Percentiles rank a stretch among this genome's conserved stretches.
Conservation (phyloP, 2,113 vertebrate genomes). For the Kryptolebias marmoratus region DNA sequence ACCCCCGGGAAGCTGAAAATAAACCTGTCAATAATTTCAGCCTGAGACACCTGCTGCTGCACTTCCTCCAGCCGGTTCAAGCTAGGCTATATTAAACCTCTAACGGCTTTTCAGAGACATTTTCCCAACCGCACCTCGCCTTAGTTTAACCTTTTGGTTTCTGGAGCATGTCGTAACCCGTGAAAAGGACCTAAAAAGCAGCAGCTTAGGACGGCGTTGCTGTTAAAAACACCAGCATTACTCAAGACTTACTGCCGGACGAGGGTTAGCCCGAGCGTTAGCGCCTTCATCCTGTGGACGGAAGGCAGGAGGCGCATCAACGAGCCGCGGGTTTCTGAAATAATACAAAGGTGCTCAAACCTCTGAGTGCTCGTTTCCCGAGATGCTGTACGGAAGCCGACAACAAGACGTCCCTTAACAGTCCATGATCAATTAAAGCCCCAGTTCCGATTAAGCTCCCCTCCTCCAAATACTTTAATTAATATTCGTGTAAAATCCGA, state of each 20-base stretch:
- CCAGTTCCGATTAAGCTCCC: too few relatives aligned
- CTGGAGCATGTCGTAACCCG: background rate
- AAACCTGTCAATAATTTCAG: background rate
- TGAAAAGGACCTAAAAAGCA: background rate
- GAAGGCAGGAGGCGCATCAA: background rate
- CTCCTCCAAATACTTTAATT: too few relatives aligned
- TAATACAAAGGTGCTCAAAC: background rate
- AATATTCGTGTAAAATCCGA: too few relatives aligned
- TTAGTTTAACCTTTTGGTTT: too few relatives aligned
- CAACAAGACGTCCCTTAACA: too few relatives aligned
- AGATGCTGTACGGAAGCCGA: too few relatives aligned
- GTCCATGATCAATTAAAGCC: too few relatives aligned
- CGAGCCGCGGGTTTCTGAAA: background rate
- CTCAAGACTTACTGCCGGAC: conserved; percentile 79
- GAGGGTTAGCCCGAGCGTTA: conserved; percentile 72
- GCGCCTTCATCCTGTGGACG: conserved; percentile 29
- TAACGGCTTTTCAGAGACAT: background rate
- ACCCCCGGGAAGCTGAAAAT: background rate
- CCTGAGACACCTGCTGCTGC: background rate
- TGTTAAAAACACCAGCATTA: too few relatives aligned
- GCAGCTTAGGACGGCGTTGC: background rate
- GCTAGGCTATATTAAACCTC: background rate
- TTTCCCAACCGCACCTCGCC: too few relatives aligned
- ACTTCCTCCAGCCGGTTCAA: background rate
- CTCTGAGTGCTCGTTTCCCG: too few relatives aligned